Conservation (phyloP, 92 coral and sea anemone species). For the Palythoa grandiflora region DNA sequence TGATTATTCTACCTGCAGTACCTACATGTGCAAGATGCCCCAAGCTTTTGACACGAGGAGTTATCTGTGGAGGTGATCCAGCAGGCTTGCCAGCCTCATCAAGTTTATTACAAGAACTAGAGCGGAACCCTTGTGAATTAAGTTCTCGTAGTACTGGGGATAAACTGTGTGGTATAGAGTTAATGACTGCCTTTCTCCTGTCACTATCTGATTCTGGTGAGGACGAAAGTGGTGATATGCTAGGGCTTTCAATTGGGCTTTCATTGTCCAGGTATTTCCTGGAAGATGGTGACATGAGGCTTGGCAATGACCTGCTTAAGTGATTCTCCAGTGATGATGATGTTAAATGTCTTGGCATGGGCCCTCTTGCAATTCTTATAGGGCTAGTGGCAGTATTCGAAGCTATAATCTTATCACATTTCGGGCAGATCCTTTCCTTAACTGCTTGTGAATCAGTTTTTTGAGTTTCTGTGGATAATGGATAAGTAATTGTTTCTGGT, state of each 20-base stretch:
- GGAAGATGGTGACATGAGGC: neutral
- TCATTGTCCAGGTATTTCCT: conserved; percentile 11
- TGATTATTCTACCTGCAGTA: conserved; percentile 15
- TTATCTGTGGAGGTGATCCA: conserved; percentile 18
- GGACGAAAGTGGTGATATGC: conserved; percentile 9
- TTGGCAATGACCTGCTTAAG: conserved; percentile 30
- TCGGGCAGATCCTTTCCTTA: neutral
- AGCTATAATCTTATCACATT: conserved; percentile 10
- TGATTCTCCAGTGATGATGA: conserved; percentile 8
- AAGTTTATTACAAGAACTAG: conserved; percentile 44
- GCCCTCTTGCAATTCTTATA: conserved; percentile 6
- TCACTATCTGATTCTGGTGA: conserved; percentile 37
- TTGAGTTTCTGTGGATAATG: neutral
- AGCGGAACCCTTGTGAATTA: conserved; percentile 1
- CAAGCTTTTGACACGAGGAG: conserved; percentile 36
- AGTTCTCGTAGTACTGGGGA: conserved; percentile 17
- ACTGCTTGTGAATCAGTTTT: neutral
- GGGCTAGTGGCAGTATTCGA: neutral
- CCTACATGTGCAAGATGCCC: conserved; percentile 22
- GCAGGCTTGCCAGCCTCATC: conserved; percentile 23
- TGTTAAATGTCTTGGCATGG: conserved; percentile 8
- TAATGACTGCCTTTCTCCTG: neutral
- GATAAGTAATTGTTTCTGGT: neutral
- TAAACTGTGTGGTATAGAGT: neutral
- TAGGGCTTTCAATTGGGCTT: conserved; percentile 25